Evolutionary conservation across 2,888 invertebrate species (phyloP).

Genomic region (Hyposoter didymator): DNA sequence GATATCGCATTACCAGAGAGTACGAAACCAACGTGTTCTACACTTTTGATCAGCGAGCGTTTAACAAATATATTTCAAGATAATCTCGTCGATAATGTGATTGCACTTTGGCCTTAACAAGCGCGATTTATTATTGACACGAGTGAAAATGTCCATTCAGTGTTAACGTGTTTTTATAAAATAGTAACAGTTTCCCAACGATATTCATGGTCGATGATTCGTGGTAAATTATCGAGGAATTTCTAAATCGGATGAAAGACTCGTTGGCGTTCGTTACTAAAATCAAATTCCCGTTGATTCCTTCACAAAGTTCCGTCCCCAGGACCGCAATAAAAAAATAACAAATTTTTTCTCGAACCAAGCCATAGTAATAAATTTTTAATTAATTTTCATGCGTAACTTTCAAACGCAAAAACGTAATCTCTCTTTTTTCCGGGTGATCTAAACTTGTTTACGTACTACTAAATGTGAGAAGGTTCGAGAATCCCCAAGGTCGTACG

Average conservation of each 20-base stretch:
- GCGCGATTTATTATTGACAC: not conserved
- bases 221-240: not conserved
- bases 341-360: not conserved
- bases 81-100: not conserved
- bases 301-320: not conserved
- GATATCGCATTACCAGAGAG: slow-evolving; percentile 4
- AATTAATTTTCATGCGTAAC: not conserved
- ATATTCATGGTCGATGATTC: not conserved
- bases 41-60: slow-evolving; percentile 2
- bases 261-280: not conserved
- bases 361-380: not conserved
- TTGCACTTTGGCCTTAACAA: not conserved
- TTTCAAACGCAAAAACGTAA: not conserved
- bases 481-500: not conserved
- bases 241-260: not conserved
- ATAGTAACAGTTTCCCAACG: not conserved
- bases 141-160: not conserved
- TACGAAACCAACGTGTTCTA: not conserved
- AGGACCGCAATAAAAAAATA: not conserved
- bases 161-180: not conserved
- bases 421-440: not conserved
- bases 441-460: not conserved
- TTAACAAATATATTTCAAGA: not conserved
- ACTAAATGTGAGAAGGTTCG: not conserved
- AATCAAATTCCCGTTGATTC: not conserved